These are phyloP conservation scores for Myotis lucifugus DNA, from an alignment of 2,113 vertebrate genomes.

Conservation along the genomic window DNA sequence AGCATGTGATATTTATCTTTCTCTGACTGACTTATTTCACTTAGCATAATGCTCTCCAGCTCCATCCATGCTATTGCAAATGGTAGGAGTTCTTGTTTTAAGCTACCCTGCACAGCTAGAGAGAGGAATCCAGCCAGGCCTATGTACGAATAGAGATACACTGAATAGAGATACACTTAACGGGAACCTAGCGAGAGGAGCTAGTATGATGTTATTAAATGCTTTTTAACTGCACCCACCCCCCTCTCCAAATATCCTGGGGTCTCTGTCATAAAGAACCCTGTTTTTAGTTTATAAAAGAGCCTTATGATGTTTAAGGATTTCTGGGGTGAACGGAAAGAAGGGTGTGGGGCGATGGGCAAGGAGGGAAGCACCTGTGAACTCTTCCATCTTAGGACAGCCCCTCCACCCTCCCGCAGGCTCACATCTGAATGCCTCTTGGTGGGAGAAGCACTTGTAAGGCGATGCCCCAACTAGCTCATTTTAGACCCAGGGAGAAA, in stretches of 20 bases:
- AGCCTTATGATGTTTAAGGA: background rate
- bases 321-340: background rate
- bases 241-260: background rate
- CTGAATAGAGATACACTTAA: background rate
- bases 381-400: background rate
- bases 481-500: background rate
- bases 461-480: background rate
- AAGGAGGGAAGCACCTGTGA: background rate
- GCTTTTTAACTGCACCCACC: background rate
- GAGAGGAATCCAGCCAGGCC: background rate
- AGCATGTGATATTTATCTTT: too few relatives aligned
- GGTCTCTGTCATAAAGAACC: background rate
- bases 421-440: background rate
- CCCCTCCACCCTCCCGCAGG: background rate
- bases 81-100: background rate
- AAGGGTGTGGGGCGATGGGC: background rate
- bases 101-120: background rate
- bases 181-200: background rate
- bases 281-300: constrained; percentile 31
- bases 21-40: too few relatives aligned
- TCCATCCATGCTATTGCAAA: too few relatives aligned
- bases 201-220: background rate
- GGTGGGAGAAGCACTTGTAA: background rate
- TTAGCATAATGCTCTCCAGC: too few relatives aligned
- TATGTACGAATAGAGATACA: background rate